phyloP scores from a whole-genome alignment of 1,140 invertebrate genomes.

The Leptinotarsa defecta region DNA sequence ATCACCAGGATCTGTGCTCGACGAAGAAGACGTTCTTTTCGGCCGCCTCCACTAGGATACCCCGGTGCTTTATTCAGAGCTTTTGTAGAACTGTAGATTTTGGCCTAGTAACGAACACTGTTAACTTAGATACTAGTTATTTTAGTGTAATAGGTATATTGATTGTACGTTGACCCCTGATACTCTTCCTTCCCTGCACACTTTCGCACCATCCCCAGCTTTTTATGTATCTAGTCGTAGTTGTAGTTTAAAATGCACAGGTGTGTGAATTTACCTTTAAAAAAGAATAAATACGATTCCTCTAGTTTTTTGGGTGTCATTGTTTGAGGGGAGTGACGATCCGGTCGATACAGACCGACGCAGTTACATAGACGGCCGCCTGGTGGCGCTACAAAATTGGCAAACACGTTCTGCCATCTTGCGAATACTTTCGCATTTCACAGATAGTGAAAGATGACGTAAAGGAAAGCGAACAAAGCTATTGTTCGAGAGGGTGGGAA shows the following conservation, averaged over 20 bases:
- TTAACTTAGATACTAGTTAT: neutral
- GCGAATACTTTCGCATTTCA: constrained; percentile 1
- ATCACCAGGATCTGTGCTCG: constrained; percentile 4
- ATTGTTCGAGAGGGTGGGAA: neutral
- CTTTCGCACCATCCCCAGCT: constrained; percentile 16
- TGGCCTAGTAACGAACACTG: neutral
- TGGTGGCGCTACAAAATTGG: constrained; percentile 6
- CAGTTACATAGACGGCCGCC: neutral
- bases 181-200: constrained; percentile 3
- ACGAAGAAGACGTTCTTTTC: constrained; percentile 13
- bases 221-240: constrained; percentile 37
- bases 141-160: neutral
- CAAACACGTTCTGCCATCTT: constrained; percentile 27
- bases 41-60: constrained; percentile 18
- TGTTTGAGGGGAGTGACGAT: constrained; percentile 25
- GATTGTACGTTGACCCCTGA: neutral
- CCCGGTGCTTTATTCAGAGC: neutral
- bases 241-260: constrained; percentile 8
- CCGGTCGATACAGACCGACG: constrained; percentile 21
- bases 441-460: neutral
- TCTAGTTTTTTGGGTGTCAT: constrained; percentile 16
- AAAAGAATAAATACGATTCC: neutral
- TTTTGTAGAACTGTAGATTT: constrained; percentile 9
- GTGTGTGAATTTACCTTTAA: neutral
- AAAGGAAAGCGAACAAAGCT: neutral